These are phyloP conservation scores for Rhabdophis nuchalis DNA, from an alignment of 2,797 vertebrate genomes.

Conservation along the genomic window DNA sequence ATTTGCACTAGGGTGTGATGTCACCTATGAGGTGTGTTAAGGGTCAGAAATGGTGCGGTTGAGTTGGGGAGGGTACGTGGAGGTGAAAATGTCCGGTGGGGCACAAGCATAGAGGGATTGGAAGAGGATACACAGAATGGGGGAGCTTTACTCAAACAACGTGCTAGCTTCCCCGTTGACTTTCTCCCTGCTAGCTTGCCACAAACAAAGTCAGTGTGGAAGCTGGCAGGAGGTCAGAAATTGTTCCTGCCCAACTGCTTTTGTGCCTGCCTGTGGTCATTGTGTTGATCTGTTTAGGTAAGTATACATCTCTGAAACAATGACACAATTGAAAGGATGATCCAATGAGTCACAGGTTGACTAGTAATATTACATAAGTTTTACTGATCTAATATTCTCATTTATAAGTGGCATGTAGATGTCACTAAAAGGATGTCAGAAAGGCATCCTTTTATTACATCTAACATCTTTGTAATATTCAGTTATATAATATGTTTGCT, in stretches of 20 bases:
- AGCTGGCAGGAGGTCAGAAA: not conserved
- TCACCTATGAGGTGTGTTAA: not conserved
- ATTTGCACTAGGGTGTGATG: not conserved
- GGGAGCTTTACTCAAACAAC: not conserved
- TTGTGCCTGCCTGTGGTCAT: not conserved
- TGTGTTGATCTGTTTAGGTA: not conserved
- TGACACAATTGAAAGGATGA: not conserved
- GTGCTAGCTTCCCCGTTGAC: not conserved
- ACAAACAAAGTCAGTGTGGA: not conserved
- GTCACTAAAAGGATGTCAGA: not conserved
- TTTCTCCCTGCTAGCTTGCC: not conserved
- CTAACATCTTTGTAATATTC: not conserved
- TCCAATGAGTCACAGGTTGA: not conserved
- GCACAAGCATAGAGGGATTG: not conserved
- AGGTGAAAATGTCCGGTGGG: accelerated
- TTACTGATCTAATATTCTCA: not conserved
- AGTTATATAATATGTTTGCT: not conserved
- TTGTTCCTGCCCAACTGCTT: not conserved
- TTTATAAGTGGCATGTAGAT: not conserved
- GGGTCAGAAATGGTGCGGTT: not conserved
- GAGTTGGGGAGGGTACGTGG: not conserved
- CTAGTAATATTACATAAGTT: not conserved
- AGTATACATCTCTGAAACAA: not conserved
- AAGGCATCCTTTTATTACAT: not conserved
- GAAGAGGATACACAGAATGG: not conserved